A percentile compares a stretch with the other conserved stretches of the same genome.
Conservation (phyloP, 2,113 vertebrate species). For the Trematomus loennbergii region DNA sequence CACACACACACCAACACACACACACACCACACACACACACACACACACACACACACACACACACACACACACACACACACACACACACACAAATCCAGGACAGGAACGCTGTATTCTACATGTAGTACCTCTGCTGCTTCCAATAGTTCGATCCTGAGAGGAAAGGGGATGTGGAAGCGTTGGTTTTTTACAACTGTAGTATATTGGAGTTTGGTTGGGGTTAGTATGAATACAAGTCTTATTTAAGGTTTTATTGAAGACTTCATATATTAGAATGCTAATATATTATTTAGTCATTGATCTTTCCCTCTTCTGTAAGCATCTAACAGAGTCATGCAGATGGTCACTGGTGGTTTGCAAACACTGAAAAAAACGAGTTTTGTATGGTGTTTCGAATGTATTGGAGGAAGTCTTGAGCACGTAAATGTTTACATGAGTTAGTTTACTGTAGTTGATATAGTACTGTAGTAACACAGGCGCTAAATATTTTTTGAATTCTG, state of each 20-base stretch:
- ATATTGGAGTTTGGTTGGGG: not conserved
- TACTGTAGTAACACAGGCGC: too few relatives aligned
- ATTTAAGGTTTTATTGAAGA: not conserved
- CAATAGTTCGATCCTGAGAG: not conserved
- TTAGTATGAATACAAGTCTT: not conserved
- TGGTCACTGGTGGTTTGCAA: too few relatives aligned
- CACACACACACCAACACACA: not conserved
- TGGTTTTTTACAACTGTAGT: not conserved
- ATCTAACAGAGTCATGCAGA: too few relatives aligned
- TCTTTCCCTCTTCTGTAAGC: too few relatives aligned
- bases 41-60: constrained; percentile 9
- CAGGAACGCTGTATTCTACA: not conserved
- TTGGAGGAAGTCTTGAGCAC: too few relatives aligned
- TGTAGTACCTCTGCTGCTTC: not conserved
- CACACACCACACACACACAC: constrained; percentile 19
- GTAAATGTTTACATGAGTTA: too few relatives aligned
- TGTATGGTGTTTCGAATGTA: too few relatives aligned
- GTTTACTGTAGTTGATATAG: too few relatives aligned
- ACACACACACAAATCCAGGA: not conserved
- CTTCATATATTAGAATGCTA: too few relatives aligned
- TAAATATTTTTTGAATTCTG: too few relatives aligned
- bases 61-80: not conserved
- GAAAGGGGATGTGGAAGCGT: not conserved
- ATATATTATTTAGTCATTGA: too few relatives aligned
- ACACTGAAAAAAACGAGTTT: too few relatives aligned